Conservation (phyloP, 2,113 vertebrate species). For the Syngnathoides biaculeatus region DNA sequence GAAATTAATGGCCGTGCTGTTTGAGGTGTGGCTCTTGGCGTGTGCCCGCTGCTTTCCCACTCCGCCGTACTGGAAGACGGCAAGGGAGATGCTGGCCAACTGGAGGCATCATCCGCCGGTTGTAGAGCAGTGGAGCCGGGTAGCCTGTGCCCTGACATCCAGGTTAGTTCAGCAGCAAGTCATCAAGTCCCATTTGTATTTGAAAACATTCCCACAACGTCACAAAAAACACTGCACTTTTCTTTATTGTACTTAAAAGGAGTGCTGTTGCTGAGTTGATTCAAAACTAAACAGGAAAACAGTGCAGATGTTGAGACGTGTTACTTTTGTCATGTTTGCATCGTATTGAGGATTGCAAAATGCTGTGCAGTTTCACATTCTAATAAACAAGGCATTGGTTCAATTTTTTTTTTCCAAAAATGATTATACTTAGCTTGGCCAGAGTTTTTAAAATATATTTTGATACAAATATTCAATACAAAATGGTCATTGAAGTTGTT, state of each 20-base stretch:
- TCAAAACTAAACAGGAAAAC: background rate
- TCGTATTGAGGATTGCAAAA: too few species aligned
- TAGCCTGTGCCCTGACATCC: slow-evolving; percentile 90
- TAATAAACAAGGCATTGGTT: background rate
- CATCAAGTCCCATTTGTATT: background rate
- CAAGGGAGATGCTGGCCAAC: slow-evolving; percentile 94
- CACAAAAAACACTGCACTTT: too few species aligned
- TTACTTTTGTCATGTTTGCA: background rate
- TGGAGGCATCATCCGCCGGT: slow-evolving; percentile 96
- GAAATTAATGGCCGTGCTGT: slow-evolving; percentile 89
- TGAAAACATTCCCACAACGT: background rate
- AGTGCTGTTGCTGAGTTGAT: background rate
- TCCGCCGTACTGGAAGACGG: slow-evolving; percentile 95
- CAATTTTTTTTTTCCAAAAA: background rate
- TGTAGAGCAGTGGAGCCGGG: slow-evolving; percentile 97
- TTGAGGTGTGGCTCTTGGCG: slow-evolving; percentile 93
- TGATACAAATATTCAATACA: too few species aligned
- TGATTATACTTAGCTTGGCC: too few species aligned
- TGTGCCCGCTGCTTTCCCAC: slow-evolving; percentile 92
- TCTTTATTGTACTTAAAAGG: too few species aligned
- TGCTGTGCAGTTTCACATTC: too few species aligned
- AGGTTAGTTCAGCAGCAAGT: slow-evolving; percentile 69
- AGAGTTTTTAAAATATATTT: too few species aligned
- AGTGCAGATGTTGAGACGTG: background rate
- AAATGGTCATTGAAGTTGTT: background rate